phyloP scores from a whole-genome alignment of 2,888 invertebrate genomes.

The Nomada flava region DNA sequence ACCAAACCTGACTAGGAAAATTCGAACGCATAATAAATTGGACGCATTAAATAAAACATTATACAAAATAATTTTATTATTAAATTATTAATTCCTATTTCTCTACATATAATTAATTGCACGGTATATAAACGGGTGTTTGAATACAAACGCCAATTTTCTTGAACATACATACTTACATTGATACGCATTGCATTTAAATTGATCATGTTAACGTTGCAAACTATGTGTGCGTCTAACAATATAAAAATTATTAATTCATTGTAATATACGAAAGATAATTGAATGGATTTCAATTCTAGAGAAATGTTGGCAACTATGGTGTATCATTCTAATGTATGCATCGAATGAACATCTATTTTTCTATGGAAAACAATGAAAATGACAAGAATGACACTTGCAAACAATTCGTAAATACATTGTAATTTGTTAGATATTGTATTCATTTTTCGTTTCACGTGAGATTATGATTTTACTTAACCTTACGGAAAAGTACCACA shows the following conservation, averaged over 20 bases:
- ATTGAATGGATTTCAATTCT: neutral
- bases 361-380: neutral
- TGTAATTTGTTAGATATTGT: neutral
- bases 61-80: neutral
- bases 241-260: neutral
- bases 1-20: conserved; percentile 39
- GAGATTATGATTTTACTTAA: neutral
- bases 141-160: neutral
- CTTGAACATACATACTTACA: neutral
- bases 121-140: neutral
- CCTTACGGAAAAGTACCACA: neutral
- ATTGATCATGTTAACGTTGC: neutral
- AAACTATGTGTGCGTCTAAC: neutral
- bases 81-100: neutral
- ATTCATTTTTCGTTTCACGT: neutral
- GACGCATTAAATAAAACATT: neutral
- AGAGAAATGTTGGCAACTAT: conserved; percentile 14
- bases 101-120: neutral
- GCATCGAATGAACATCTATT: neutral
- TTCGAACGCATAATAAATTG: neutral
- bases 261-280: neutral
- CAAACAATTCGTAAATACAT: neutral
- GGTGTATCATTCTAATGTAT: neutral
- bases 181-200: neutral
- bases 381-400: neutral